These are phyloP conservation scores for Atherinomorus stipes DNA, from an alignment of 2,113 vertebrate genomes.

Conservation along the genomic window DNA sequence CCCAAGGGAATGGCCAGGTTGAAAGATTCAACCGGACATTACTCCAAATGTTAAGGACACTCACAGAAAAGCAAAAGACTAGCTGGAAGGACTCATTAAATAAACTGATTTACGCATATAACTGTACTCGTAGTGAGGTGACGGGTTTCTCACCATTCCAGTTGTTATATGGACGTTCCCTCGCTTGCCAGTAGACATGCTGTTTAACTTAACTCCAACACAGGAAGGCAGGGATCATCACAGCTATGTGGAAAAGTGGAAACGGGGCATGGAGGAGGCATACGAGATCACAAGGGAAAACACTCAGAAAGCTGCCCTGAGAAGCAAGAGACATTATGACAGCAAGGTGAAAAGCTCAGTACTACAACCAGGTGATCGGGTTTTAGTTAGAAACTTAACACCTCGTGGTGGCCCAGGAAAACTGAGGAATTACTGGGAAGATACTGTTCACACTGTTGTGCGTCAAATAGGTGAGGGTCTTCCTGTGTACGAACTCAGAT, in stretches of 20 bases:
- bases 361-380: background rate
- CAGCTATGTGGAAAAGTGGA: background rate
- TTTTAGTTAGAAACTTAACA: background rate
- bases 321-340: background rate
- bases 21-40: background rate
- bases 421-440: conserved; percentile 33
- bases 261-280: background rate
- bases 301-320: background rate
- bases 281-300: background rate
- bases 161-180: background rate
- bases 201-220: background rate
- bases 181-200: background rate
- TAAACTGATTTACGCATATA: conserved; percentile 11
- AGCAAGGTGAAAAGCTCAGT: background rate
- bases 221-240: background rate
- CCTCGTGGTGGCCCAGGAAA: conserved; percentile 14
- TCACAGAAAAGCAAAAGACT: background rate
- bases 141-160: background rate
- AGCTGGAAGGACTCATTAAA: background rate
- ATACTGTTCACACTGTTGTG: conserved; percentile 10
- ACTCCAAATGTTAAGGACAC: background rate
- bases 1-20: conserved; percentile 1
- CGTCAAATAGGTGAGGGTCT: background rate
- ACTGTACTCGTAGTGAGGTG: background rate
- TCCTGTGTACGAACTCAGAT: conserved; percentile 26